phyloP scores from a whole-genome alignment of 2,888 invertebrate genomes.

The Eristalis arbustorum region DNA sequence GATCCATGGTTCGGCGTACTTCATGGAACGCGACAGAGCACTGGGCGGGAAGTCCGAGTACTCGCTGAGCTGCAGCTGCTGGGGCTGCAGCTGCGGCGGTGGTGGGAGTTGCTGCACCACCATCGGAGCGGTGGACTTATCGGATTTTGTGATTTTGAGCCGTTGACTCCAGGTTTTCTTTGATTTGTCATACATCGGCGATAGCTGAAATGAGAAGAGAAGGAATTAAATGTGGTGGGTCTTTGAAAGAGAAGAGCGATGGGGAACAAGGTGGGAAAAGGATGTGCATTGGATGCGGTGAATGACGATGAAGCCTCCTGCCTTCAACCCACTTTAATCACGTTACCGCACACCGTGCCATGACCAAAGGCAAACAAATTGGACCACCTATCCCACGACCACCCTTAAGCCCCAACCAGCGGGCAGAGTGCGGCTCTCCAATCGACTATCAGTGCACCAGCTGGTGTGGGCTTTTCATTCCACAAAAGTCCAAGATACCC shows the following conservation, averaged over 20 bases:
- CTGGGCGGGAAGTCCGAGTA: constrained; percentile 79
- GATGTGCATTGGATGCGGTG: neutral
- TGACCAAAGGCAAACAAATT: too few relatives aligned
- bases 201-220: constrained; percentile 70
- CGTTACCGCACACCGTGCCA: too few relatives aligned
- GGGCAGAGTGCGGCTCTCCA: too few relatives aligned
- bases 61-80: constrained; percentile 60
- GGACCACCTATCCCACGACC: too few relatives aligned
- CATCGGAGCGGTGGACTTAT: constrained; percentile 81
- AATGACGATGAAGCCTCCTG: too few relatives aligned
- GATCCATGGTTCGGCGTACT: constrained; percentile 92
- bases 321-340: too few relatives aligned
- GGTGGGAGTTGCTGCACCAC: constrained; percentile 72
- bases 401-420: too few relatives aligned
- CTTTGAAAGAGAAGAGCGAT: neutral
- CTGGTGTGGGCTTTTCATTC: neutral
- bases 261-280: neutral
- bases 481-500: neutral
- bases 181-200: constrained; percentile 80
- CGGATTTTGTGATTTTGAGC: constrained; percentile 83
- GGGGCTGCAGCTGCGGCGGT: constrained; percentile 69
- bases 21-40: constrained; percentile 90
- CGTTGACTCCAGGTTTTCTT: constrained; percentile 88
- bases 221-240: neutral
- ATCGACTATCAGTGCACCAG: too few relatives aligned